Conservation (phyloP, 2,797 vertebrate species). For the Hemibagrus guttatus region DNA sequence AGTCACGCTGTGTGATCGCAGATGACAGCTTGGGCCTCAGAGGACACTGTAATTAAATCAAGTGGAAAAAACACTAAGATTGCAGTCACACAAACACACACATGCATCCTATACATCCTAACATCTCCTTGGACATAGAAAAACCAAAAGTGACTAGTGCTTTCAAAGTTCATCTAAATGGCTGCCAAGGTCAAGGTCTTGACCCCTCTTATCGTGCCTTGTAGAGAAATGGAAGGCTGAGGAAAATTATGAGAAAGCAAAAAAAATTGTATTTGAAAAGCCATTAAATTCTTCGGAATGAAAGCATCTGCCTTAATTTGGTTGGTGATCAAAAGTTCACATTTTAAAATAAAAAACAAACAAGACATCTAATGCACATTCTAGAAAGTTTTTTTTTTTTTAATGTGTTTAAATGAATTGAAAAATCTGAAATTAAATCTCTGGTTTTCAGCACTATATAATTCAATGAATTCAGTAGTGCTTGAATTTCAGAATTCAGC, state of each 20-base stretch:
- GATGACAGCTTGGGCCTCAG: constrained; percentile 46
- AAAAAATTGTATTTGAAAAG: neutral
- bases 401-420: neutral
- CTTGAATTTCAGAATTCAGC: neutral
- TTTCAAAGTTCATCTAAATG: neutral
- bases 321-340: neutral
- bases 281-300: neutral
- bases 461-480: neutral
- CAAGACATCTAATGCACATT: neutral
- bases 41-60: constrained; percentile 53
- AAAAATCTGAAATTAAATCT: neutral
- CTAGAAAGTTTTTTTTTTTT: neutral
- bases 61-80: constrained; percentile 34
- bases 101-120: neutral
- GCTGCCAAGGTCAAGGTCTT: neutral
- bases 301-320: neutral
- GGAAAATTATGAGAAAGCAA: neutral
- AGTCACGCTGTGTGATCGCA: constrained; percentile 34
- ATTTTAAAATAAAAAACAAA: neutral
- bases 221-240: neutral
- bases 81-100: constrained; percentile 11
- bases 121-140: neutral
- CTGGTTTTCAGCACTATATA: neutral
- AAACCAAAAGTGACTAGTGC: neutral
- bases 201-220: neutral